Evolutionary conservation across 2,797 vertebrate genomes (phyloP), one percentile per base, ranked within the genome.

Genomic region (Coranthus polyacanthus): DNA sequence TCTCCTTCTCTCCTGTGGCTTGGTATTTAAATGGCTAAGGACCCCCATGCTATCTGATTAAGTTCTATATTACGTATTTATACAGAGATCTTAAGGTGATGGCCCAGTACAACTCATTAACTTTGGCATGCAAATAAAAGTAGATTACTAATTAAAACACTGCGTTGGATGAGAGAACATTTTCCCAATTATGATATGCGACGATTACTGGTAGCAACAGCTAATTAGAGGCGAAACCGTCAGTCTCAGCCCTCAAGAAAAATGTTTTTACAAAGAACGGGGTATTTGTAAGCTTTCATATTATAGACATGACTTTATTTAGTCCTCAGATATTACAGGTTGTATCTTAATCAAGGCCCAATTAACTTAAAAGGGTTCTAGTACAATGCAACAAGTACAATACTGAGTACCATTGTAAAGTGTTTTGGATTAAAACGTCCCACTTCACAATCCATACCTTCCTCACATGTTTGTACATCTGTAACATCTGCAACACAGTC

Each of bases 61-160:
- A 62, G 67, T 72, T 38, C 38, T 67, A 60, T 43, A 55, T 34
- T 71, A 44, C 66, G 26, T 72, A 68, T 86, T 78, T 82, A 59
- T 57, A 53, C 38, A 59, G 58, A 42, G 69, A 73, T 85, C 74
- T 65, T 37, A 84, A 29, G 72, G 82, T 88, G 68, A 78, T 49
- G 51, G 26, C 22, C 12, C 24, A 50, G 72, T 54, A 49, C 62
- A 67, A 62, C 63, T 82, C 64, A 75, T 90, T 82, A 83, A 67
- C 51, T 64, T 49, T 78, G 68, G 61, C 52, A 74, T 84, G 85
- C 58, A 73, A 79, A 78, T 70, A 72, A 77, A 85, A 83, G 68
- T 64, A 75, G 60, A 74, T 73, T 62, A 68, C 64, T 86, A 84
- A 88, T 86, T 82, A 79, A 85, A 80, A 81, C 43, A 52, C 1